Conservation (phyloP, 2,113 vertebrate genomes). For the Halcyon senegalensis region DNA sequence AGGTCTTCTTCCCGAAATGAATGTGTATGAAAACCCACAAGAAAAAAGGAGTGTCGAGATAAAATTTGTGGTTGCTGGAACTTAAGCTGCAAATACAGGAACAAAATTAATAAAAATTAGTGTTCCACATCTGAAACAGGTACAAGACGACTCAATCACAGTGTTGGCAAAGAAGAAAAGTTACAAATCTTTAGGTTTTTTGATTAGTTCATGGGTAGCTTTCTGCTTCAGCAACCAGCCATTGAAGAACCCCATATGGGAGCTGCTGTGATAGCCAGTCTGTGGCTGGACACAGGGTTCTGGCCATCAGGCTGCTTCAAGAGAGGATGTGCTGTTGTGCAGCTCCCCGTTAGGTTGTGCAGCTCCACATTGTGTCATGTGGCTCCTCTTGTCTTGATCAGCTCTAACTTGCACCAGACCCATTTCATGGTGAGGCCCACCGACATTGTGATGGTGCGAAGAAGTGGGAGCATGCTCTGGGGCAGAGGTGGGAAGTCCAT, state of each 20-base stretch:
- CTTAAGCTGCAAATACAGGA: not conserved
- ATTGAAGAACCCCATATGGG: not conserved
- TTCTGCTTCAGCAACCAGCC: not conserved
- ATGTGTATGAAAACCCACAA: not conserved
- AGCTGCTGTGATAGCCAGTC: not conserved
- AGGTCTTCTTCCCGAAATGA: not conserved
- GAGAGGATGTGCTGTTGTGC: not conserved
- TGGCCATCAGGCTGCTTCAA: not conserved
- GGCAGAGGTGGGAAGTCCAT: not conserved
- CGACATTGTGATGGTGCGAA: not conserved
- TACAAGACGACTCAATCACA: not conserved
- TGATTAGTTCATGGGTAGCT: not conserved
- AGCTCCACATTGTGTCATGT: accelerated
- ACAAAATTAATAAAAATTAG: not conserved
- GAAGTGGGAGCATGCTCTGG: not conserved
- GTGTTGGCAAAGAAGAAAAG: not conserved
- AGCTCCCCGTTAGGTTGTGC: not conserved
- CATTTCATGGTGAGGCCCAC: not conserved
- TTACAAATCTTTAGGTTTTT: not conserved
- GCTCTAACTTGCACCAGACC: not conserved
- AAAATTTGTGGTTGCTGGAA: not conserved
- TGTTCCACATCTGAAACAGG: not conserved
- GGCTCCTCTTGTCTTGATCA: not conserved
- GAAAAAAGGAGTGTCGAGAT: not conserved
- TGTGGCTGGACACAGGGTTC: not conserved